Evolutionary conservation across 1,140 invertebrate genomes (phyloP).

Genomic region (Drosophila willistoni): DNA sequence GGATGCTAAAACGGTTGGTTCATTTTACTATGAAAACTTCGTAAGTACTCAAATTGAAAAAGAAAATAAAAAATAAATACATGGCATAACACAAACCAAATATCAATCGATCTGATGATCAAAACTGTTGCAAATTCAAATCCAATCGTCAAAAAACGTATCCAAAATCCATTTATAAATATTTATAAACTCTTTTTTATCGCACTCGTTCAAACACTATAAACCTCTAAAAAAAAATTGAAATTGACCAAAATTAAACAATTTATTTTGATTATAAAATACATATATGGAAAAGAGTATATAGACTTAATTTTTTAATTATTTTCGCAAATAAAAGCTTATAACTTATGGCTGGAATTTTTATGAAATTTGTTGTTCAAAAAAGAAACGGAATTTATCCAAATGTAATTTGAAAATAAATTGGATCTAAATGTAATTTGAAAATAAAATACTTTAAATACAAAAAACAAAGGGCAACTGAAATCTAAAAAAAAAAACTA

Average conservation of each 20-base stretch:
- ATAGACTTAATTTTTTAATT: too few relatives aligned
- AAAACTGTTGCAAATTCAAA: neutral
- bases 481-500: too few relatives aligned
- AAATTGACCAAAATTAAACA: constrained; percentile 33
- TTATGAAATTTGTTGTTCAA: too few relatives aligned
- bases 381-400: too few relatives aligned
- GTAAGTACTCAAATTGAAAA: constrained; percentile 87
- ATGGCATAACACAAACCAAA: constrained; percentile 3
- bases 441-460: too few relatives aligned
- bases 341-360: too few relatives aligned
- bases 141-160: neutral
- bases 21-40: constrained; percentile 96
- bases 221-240: neutral
- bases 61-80: constrained; percentile 29
- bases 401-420: too few relatives aligned
- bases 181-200: neutral
- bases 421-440: too few relatives aligned
- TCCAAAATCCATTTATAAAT: neutral
- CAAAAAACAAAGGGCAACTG: too few relatives aligned
- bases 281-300: too few relatives aligned
- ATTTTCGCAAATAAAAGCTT: neutral
- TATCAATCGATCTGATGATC: neutral
- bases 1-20: constrained; percentile 96
- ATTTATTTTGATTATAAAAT: neutral
- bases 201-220: neutral